Evolutionary conservation across 2,888 invertebrate genomes (phyloP), one percentile per base, ranked within the genome.

Genomic region (Andrena marginata): DNA sequence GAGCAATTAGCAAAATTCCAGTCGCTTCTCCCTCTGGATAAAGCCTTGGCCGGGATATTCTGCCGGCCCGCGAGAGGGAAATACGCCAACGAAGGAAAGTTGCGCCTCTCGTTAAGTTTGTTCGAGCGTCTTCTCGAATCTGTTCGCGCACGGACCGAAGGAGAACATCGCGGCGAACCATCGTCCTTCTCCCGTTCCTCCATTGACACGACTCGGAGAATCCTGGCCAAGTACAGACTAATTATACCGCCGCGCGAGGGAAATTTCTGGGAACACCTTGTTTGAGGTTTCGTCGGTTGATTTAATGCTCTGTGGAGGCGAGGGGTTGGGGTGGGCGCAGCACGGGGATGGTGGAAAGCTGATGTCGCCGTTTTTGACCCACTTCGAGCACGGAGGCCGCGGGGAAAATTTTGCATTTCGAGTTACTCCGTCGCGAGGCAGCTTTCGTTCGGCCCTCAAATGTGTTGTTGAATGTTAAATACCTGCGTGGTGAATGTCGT

Each of bases 21-120:
- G 48, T 62, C 26, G 59, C 10, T 56, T 23, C 48, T 60, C 42
- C 29, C 48, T 42, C 42, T 26, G 23, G 76, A 63, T 80, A 77
- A 68, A 77, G 60, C 59, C 26, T 65, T 72, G 54, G 54, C 42
- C 4, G 20, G 42, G 42, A 42, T 42, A 77, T 71, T 72, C 56
- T 2, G 69, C 20, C 13, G 2, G 10, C n/a, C 59, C 26, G 65
- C 33, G 20, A 29, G 54, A 10, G 20, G 73, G 63, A 68, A 71
- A 77, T 65, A 63, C 54, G 71, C 70, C 60, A 67, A 48, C 63
- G 64, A 65, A 71, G 56, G 82, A 82, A 78, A 82, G 82, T 82
- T 79, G 74, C 16, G 82, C 74, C 74, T 60, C 60, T 70, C 48
- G 74, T 82, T 82, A 82, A 82, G 78, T 82, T 82, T 74, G 78